Conservation (phyloP, 2,797 vertebrate species). For the Galagoides demidoff region DNA sequence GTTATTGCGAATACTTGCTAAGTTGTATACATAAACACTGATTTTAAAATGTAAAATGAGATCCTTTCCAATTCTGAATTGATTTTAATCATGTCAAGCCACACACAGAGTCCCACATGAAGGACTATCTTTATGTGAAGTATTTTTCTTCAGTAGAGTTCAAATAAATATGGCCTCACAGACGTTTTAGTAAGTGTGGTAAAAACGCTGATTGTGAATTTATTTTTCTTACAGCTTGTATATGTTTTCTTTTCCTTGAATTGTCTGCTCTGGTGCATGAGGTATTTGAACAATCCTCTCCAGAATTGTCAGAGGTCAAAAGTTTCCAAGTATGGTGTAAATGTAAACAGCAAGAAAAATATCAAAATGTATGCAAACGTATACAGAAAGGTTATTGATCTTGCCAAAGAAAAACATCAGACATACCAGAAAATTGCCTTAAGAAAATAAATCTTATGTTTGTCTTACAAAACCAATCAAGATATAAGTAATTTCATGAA, state of each 20-base stretch:
- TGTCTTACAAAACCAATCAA: constrained; percentile 46
- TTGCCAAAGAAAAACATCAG: constrained; percentile 69
- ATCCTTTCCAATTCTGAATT: constrained; percentile 67
- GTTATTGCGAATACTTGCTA: constrained; percentile 70
- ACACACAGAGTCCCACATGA: constrained; percentile 46
- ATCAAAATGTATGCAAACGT: constrained; percentile 81
- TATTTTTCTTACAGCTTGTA: constrained; percentile 83
- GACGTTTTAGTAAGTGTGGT: constrained; percentile 78
- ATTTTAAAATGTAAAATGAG: constrained; percentile 55
- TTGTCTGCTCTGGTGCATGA: constrained; percentile 75
- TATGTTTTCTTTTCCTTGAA: constrained; percentile 84
- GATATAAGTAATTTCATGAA: neutral
- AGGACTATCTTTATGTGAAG: constrained; percentile 63
- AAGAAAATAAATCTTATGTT: constrained; percentile 60
- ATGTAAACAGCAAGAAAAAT: constrained; percentile 73
- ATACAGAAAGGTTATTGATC: constrained; percentile 71
- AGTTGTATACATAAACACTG: neutral
- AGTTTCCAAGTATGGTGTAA: constrained; percentile 77
- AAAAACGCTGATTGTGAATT: constrained; percentile 83
- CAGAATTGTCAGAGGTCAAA: constrained; percentile 82
- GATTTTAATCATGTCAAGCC: constrained; percentile 53
- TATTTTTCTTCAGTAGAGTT: constrained; percentile 71
- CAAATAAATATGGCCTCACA: constrained; percentile 79
- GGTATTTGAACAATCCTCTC: constrained; percentile 82
- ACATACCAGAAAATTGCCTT: constrained; percentile 52